Conservation (phyloP, 2,113 vertebrate genomes). For the Atrichornis clamosus region DNA sequence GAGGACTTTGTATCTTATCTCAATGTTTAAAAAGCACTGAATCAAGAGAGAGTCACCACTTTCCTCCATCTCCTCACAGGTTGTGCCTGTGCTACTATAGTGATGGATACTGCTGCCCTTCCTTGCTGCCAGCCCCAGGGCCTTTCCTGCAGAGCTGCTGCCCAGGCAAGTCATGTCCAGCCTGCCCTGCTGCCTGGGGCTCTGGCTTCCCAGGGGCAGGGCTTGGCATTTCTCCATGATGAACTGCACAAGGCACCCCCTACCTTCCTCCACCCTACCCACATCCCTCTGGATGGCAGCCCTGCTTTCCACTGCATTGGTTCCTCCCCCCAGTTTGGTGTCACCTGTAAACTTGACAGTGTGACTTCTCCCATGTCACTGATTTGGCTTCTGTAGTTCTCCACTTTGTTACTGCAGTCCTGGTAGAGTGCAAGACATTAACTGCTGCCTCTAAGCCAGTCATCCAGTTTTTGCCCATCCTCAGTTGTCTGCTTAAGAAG, state of each 20-base stretch:
- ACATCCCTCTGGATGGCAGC: not conserved
- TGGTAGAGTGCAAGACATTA: not conserved
- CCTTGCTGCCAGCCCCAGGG: not conserved
- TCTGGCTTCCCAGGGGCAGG: not conserved
- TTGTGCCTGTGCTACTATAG: accelerated
- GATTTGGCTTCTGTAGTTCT: not conserved
- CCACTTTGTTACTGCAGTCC: not conserved
- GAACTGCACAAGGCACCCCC: not conserved
- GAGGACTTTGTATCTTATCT: not conserved
- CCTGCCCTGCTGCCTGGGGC: not conserved
- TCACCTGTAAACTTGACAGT: not conserved
- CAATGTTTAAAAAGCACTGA: not conserved
- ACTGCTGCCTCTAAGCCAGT: not conserved
- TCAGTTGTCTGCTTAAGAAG: not conserved
- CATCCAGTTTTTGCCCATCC: not conserved
- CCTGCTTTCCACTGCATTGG: not conserved
- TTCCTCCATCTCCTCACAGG: not conserved
- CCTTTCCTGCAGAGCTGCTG: not conserved
- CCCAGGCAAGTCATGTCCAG: not conserved
- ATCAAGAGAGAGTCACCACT: not conserved
- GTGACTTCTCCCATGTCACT: not conserved
- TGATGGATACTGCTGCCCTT: not conserved
- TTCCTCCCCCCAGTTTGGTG: not conserved
- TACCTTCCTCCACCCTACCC: not conserved
- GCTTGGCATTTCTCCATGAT: not conserved